Conservation (phyloP, 1,140 invertebrate genomes). For the Drosophila parvula region DNA sequence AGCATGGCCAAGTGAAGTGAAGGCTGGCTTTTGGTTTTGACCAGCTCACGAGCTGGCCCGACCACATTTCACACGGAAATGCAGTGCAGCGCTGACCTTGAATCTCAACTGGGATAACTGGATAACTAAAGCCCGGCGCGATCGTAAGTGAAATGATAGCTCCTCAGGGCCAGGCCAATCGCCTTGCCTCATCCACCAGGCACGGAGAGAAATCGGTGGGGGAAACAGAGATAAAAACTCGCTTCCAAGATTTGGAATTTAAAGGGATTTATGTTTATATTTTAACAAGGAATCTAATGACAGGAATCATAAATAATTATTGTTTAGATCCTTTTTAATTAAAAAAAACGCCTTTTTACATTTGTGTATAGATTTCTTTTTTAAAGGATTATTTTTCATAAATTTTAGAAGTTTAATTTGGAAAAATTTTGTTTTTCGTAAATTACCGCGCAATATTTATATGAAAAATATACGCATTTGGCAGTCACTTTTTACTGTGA, state of each 20-base stretch:
- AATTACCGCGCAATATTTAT: too few species aligned
- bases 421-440: too few species aligned
- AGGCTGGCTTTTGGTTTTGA: constrained; percentile 52
- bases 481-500: too few species aligned
- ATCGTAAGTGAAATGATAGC: constrained; percentile 73
- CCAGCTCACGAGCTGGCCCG: constrained; percentile 42
- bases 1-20: constrained; percentile 47
- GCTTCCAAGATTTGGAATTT: neutral
- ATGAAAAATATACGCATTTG: too few species aligned
- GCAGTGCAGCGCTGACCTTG: constrained; percentile 65
- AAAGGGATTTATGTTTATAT: fast-evolving
- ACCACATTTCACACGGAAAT: constrained; percentile 77
- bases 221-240: neutral
- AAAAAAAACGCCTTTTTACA: too few species aligned
- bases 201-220: constrained; percentile 2
- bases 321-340: too few species aligned
- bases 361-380: too few species aligned
- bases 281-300: neutral
- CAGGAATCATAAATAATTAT: too few species aligned
- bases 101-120: constrained; percentile 64
- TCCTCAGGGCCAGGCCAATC: constrained; percentile 61
- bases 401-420: too few species aligned
- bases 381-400: too few species aligned
- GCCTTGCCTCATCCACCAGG: constrained; percentile 31
- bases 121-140: constrained; percentile 35